Base-by-base conservation (phyloP, 2,888 invertebrate genomes). In the Argyresthia albistria region DNA sequence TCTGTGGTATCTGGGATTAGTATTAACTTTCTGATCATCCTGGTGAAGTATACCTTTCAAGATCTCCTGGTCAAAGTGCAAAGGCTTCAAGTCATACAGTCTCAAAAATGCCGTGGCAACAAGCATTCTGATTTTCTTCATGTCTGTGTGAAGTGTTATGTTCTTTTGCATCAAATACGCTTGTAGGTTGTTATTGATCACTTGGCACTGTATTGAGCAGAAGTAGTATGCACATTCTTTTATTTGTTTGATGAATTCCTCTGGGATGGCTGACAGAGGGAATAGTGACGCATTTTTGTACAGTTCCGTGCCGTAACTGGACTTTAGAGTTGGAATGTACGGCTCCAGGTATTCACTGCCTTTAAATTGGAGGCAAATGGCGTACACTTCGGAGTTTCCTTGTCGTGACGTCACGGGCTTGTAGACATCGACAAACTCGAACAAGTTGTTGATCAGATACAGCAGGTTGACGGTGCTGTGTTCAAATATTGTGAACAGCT, bases 361-460 rank as follows among this genome's bases (percentile, higher is more conserved):
- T 60, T 86, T 87, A 66, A 89, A 94, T 16, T 87, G 82, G 35
- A 91, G 70, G 63, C 94, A 95, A 35, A 98, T 84, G 0, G 97
- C 89, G 69, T 98, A 98, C 0, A 95, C 91, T 79, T 98, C 98
- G 0, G 98, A 98, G 77, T 98, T 98, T 8, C 98, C 98, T 66
- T 94, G 93, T 69, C 96, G 95, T n/a, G 98, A 98, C 0, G 96
- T 95, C 0, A 92, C 93, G 0, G 98, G 98, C 72, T 98, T 98
- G 69, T 92, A 94, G 14, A 95, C 86, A 59, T 91, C 87, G 0
- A 98, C 92, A 68, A 91, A 81, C 36, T 88, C 69, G 71, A 98
- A 98, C 12, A 90, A 64, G 62, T 93, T 92, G 62, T 92, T 92
- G 4, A 98, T 82, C 9, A 98, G 76, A 69, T 93, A 97, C 51